phyloP scores from a whole-genome alignment of 2,113 vertebrate genomes.

The Notothenia coriiceps region DNA sequence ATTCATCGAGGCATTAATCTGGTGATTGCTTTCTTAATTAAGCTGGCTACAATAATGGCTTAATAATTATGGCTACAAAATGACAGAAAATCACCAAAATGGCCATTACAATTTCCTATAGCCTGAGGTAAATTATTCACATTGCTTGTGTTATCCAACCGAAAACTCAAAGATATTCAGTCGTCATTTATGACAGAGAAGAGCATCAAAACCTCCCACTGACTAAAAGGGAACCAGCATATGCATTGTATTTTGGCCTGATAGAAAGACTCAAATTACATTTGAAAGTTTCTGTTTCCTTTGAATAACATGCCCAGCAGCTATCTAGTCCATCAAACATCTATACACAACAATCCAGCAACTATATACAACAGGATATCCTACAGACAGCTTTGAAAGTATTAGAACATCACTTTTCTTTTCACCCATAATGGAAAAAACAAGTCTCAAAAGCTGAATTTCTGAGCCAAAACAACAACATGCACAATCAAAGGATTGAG shows the following conservation, averaged over 20 bases:
- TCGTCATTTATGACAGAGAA: not conserved
- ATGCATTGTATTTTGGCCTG: no score
- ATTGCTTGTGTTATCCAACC: not conserved
- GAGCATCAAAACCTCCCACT: not conserved
- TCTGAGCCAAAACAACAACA: conserved; percentile 2
- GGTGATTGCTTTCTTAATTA: not conserved
- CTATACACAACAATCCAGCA: not conserved
- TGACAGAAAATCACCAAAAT: not conserved
- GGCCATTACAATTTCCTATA: not conserved
- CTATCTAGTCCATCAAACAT: not conserved
- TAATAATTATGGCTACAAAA: not conserved
- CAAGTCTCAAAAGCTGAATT: not conserved
- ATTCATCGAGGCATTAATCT: not conserved
- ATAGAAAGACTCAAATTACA: not conserved
- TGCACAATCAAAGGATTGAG: conserved; percentile 9
- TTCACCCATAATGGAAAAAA: not conserved
- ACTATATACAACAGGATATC: not conserved
- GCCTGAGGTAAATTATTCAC: not conserved
- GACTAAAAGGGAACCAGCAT: no score
- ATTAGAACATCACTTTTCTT: not conserved
- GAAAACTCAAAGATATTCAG: not conserved
- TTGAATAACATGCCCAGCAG: not conserved
- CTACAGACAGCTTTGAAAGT: not conserved
- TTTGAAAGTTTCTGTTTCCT: not conserved
- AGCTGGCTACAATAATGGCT: no score